A percentile compares a stretch with the other conserved stretches of the same genome.
phyloP scores from a whole-genome alignment of 1,140 invertebrate species.

The Ladona fulva region DNA sequence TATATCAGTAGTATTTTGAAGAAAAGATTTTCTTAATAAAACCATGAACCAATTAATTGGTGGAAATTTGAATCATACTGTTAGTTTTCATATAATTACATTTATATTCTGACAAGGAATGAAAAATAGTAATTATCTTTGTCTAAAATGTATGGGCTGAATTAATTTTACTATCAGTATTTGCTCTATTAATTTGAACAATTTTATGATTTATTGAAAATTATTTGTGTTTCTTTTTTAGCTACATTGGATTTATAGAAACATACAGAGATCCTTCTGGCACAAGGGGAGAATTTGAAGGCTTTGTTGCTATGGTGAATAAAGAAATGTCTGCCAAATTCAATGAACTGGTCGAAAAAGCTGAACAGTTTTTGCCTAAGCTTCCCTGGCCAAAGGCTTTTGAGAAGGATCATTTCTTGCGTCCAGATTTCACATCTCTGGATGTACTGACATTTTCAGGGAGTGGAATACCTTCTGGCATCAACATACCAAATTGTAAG shows the following conservation, averaged over 20 bases:
- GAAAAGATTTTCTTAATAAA: no score
- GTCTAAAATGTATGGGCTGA: no score
- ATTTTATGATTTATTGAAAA: no score
- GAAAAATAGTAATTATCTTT: no score
- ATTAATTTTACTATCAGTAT: no score
- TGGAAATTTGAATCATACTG: no score
- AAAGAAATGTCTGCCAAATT: slow-evolving; percentile 92
- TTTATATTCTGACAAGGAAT: no score
- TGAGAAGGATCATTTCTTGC: slow-evolving; percentile 86
- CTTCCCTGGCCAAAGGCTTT: slow-evolving; percentile 82
- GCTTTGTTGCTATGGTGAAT: slow-evolving; percentile 92
- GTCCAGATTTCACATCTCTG: slow-evolving; percentile 93
- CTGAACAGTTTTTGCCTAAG: slow-evolving; percentile 66
- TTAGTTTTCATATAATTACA: no score
- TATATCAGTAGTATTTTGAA: no score
- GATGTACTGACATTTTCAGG: slow-evolving; percentile 87
- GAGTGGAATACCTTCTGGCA: slow-evolving; percentile 86
- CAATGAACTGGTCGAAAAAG: slow-evolving; percentile 63
- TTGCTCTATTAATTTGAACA: no score
- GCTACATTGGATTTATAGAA: slow-evolving; percentile 92
- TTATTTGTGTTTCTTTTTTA: no score
- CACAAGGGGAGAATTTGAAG: slow-evolving; percentile 90
- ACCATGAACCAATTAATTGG: no score
- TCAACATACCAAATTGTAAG: slow-evolving; percentile 95
- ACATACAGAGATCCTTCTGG: slow-evolving; percentile 90